These are phyloP conservation scores for Lampris incognitus DNA, from an alignment of 2,113 vertebrate genomes.

Conservation along the genomic window DNA sequence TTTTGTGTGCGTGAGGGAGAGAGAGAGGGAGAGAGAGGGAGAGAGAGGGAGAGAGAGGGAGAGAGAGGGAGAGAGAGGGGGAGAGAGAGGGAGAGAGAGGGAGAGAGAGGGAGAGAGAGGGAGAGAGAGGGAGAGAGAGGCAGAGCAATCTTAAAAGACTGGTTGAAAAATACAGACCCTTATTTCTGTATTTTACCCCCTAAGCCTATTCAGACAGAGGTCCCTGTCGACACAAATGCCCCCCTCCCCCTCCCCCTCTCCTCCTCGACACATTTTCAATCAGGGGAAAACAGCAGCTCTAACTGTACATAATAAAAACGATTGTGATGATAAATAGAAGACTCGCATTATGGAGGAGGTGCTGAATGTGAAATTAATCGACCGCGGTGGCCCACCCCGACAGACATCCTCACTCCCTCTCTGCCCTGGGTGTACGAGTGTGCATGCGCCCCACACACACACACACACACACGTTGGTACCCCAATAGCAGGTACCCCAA, in stretches of 20 bases:
- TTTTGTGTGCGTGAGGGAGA: conserved; percentile 22
- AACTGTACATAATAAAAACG: conserved; percentile 53
- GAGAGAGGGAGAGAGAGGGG: background rate
- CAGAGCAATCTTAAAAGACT: conserved; percentile 29
- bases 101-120: conserved; percentile 10
- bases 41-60: conserved; percentile 15
- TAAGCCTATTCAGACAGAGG: conserved; percentile 39
- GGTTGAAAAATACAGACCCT: conserved; percentile 11
- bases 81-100: background rate
- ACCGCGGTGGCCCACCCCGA: conserved; percentile 56
- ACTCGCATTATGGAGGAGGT: conserved; percentile 59
- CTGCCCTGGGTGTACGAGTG: conserved; percentile 20
- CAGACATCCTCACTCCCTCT: conserved; percentile 38
- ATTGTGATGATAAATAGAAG: conserved; percentile 59
- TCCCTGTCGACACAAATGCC: conserved; percentile 45
- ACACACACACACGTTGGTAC: conserved; percentile 19
- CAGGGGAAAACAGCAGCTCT: conserved; percentile 38
- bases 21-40: conserved; percentile 1
- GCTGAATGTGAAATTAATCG: conserved; percentile 69
- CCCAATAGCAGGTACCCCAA: too few species aligned
- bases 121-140: background rate
- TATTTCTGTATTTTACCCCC: conserved; percentile 13
- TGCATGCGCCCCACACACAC: conserved; percentile 31
- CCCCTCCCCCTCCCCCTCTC: background rate
- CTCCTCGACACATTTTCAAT: conserved; percentile 33